A percentile compares a stretch with the other conserved stretches of the same genome.
Conservation (phyloP, 92 coral and sea anemone species). For the Siderastrea siderea region DNA sequence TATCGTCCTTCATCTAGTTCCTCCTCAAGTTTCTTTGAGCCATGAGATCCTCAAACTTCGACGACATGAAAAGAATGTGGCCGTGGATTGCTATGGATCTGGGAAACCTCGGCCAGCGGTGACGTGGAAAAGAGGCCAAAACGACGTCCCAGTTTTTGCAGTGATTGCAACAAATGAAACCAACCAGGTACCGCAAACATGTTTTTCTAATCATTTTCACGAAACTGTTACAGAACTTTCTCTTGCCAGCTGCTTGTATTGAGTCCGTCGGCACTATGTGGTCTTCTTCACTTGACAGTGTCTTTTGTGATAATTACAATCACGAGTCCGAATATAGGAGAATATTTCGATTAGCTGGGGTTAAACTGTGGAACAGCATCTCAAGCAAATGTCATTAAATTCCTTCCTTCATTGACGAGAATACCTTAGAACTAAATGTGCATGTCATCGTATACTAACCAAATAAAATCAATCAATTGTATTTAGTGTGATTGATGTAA, state of each 20-base stretch:
- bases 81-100: slow-evolving; percentile 55
- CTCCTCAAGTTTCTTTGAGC: slow-evolving; percentile 37
- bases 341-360: too few relatives aligned
- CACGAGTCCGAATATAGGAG: too few relatives aligned
- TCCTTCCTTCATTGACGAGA: too few relatives aligned
- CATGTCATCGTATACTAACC: neutral
- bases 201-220: neutral
- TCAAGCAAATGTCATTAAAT: too few relatives aligned
- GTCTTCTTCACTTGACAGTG: too few relatives aligned
- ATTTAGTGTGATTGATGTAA: neutral
- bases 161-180: neutral
- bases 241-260: too few relatives aligned
- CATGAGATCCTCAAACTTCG: neutral
- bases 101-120: slow-evolving; percentile 65
- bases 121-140: slow-evolving; percentile 34
- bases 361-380: too few relatives aligned
- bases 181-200: neutral
- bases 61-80: slow-evolving; percentile 11
- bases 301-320: too few relatives aligned
- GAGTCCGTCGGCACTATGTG: too few relatives aligned
- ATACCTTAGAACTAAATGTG: neutral
- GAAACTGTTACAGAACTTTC: neutral
- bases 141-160: neutral
- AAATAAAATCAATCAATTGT: neutral
- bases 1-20: slow-evolving; percentile 23